Evolutionary conservation across 2,888 invertebrate species (phyloP), one percentile per base, ranked within the genome.

Genomic region (Ormyrus nitidulus): DNA sequence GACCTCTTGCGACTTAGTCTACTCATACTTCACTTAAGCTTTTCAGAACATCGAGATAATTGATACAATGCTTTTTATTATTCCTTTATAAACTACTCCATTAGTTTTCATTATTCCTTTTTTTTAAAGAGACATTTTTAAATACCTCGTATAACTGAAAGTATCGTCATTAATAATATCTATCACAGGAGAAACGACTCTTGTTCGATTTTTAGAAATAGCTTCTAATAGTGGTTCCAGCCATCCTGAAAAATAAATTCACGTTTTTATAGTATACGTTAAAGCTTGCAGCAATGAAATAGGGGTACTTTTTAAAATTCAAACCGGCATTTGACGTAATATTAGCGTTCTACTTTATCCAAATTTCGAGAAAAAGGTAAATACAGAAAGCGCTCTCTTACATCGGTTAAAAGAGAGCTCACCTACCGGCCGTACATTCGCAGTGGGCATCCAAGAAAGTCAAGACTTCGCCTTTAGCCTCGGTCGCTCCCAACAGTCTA

Each of bases 131-230:
- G 4, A 34, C 34, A 10, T 11, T 4, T 34, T 10, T 53, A n/a
- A n/a, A 78, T 84, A 89, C 90, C 88, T 87, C 58, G 88, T 95
- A 89, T 99, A 99, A 54, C 98, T 97, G 86, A 99, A 96, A 3
- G 97, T 98, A 85, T 99, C 97, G 87, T 99, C 98, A 81, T 97
- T 97, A 65, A 99, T 96, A 19, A 99, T 97, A 88, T 98, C 98
- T 81, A 98, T 98, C 0, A 97, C 95, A 0, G 97, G 97, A 85
- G 95, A 95, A 9, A 94, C 94, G 1, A 96, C 94, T 34, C 93
- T 91, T 77, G 92, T 94, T 68, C 91, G 92, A 87, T 95, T 92
- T 85, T 93, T 92, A 46, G 92, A 91, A 58, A 95, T 93, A 74
- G 95, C 92, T 69, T 92, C 91, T 56, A 96, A 88, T 3, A 96